phyloP scores from a whole-genome alignment of 2,888 invertebrate genomes.

The Eurois occulta region DNA sequence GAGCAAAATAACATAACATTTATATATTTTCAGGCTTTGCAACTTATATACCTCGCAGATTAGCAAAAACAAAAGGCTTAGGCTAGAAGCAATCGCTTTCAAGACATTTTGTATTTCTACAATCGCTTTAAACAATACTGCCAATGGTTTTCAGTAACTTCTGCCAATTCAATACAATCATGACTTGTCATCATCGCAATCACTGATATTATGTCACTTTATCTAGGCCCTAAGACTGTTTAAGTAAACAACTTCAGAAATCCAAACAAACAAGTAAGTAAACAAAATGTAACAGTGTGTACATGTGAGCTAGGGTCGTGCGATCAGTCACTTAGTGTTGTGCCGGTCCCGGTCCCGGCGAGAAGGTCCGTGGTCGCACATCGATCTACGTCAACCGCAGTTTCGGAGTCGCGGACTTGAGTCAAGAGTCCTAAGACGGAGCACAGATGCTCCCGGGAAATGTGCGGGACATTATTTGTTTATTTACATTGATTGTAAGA shows the following conservation, averaged over 20 bases:
- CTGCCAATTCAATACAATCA: background rate
- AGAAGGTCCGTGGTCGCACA: constrained; percentile 75
- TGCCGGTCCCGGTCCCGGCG: constrained; percentile 52
- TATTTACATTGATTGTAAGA: constrained; percentile 14
- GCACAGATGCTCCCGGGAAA: constrained; percentile 63
- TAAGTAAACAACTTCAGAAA: no score
- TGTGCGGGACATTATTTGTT: constrained; percentile 45
- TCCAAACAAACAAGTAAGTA: constrained; percentile 40
- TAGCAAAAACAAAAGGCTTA: background rate
- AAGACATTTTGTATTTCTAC: background rate
- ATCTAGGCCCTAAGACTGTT: no score
- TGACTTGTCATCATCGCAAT: background rate
- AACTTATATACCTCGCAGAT: background rate
- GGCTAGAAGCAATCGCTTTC: background rate
- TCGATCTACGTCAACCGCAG: constrained; percentile 83
- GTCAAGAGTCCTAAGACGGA: constrained; percentile 64
- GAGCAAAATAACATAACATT: background rate
- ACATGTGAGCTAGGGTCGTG: constrained; percentile 63
- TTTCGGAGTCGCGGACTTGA: constrained; percentile 68
- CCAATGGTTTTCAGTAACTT: background rate
- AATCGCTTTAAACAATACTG: background rate
- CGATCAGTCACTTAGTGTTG: constrained; percentile 81
- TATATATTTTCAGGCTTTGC: background rate
- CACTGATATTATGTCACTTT: background rate
- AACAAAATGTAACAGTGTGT: constrained; percentile 49